Evolutionary conservation across 2,797 vertebrate genomes (phyloP), one percentile per base, ranked within the genome.

Genomic region (Anas flavirostris): DNA sequence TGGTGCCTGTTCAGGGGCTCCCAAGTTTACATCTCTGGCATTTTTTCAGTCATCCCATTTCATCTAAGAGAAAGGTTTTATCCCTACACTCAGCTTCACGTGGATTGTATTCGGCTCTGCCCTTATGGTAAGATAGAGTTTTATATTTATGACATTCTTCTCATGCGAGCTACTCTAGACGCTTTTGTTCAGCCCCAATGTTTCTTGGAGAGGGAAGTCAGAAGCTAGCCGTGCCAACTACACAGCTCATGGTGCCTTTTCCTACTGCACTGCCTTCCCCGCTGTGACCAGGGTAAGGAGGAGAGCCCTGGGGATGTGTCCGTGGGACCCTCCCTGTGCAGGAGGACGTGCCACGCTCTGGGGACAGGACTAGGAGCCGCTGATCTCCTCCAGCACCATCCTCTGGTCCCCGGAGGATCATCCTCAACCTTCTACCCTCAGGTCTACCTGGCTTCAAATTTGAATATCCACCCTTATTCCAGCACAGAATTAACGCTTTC

Each of bases 321-420:
- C 3, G 26, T 16, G 25, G 26, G 13, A 3, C 19, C 50, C 37
- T 53, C 39, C 41, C 53, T 0, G 14, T 33, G 23, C 1, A 9
- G 2, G 2, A 33, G 35, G 29, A 8, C 1, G 3, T 12, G 33
- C 60, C 29, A 2, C 0, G 13, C 39, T 8, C 12, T 28, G 3
- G 41, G 39, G 29, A 53, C 39, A 25, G 17, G 25, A 16, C 58
- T 17, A 44, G 50, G 6, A 18, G 15, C 4, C 3, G 10, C 52
- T 59, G 53, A 4, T 11, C 4, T 10, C 2, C 5, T 37, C 58
- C 37, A 13, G 4, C 5, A 26, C 4, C 4, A 21, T 2, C 29
- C 33, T 3, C 28, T 2, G 23, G 0, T 28, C 33, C n/a, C n/a
- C n/a, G n/a, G n/a, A n/a, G n/a, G n/a, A n/a, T n/a, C n/a, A n/a